phyloP scores from a whole-genome alignment of 2,113 vertebrate genomes.

The Burhinus bistriatus region DNA sequence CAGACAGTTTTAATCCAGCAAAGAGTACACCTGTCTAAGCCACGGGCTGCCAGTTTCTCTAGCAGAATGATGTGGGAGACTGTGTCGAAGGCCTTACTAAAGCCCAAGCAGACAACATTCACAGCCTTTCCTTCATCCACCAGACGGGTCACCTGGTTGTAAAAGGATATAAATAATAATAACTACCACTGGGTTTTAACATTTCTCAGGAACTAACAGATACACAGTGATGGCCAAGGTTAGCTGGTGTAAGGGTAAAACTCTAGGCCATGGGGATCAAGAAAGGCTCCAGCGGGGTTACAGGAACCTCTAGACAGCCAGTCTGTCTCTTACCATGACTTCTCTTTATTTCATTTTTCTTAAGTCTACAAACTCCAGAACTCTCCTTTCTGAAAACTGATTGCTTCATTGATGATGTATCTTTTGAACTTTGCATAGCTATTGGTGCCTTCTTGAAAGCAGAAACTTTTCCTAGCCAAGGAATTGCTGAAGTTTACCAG shows the following conservation, averaged over 20 bases:
- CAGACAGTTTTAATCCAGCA: too few relatives aligned
- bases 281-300: background rate
- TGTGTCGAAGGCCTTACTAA: too few relatives aligned
- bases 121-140: too few relatives aligned
- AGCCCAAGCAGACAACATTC: too few relatives aligned
- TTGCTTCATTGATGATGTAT: background rate
- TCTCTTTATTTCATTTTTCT: background rate
- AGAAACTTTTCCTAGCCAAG: background rate
- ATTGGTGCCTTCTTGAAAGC: background rate
- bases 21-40: too few relatives aligned
- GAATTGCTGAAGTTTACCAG: background rate
- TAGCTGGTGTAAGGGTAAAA: slow-evolving; percentile 13
- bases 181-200: background rate
- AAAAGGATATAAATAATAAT: too few relatives aligned
- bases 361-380: background rate
- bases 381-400: background rate
- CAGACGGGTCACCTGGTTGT: too few relatives aligned
- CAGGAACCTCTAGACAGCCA: background rate
- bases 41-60: too few relatives aligned
- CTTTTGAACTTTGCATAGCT: background rate
- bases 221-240: background rate
- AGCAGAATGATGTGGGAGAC: too few relatives aligned
- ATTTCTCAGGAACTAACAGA: background rate
- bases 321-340: background rate
- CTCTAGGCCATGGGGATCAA: background rate